Base-by-base conservation (phyloP, 2,888 invertebrate genomes). In the Drosophila gaucha region DNA sequence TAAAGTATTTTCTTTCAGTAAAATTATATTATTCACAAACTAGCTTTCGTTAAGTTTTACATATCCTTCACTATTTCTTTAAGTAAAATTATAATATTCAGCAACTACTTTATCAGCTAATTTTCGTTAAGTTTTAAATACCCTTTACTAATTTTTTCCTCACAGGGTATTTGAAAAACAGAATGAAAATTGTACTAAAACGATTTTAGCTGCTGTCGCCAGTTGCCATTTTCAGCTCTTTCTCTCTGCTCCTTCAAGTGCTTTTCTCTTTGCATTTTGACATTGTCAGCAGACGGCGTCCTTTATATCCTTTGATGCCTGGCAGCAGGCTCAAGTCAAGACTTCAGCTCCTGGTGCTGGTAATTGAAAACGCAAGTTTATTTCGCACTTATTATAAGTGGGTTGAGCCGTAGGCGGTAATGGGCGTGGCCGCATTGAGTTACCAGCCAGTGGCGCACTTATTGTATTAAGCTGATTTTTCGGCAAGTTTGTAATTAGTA, bases 351-450 rank as follows among this genome's bases (percentile, higher is more conserved):
- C 69, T 67, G 64, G 56, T 56, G 69, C 59, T 78, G 72, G 88
- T 90, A 89, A 89, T 90, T 89, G 90, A 90, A 89, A 90, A 90
- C 79, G 76, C 88, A 89, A 89, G 86, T 90, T 86, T 83, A 89
- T 89, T 90, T 84, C 84, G 74, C 86, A 86, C 87, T 80, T 83
- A 62, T 51, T 59, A 36, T 26, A 39, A 51, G 54, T 24, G 38
- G 58, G 60, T 22, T 31, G 30, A 22, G 30, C n/a, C 14, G 31
- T 14, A 14, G 22, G 30, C 12, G 10, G 14, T 35, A 35, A 18
- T 26, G 20, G 12, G 38, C 22, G 20, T 30, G 39, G 51, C 5
- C 12, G 20, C 18, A 58, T 38, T 41, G 51, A 39, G 31, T 52
- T 71, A 39, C 36, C 33, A 62, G 31, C 35, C 71, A 65, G 51